Conservation (phyloP, 1,140 invertebrate species). For the Antheraea pernyi region DNA sequence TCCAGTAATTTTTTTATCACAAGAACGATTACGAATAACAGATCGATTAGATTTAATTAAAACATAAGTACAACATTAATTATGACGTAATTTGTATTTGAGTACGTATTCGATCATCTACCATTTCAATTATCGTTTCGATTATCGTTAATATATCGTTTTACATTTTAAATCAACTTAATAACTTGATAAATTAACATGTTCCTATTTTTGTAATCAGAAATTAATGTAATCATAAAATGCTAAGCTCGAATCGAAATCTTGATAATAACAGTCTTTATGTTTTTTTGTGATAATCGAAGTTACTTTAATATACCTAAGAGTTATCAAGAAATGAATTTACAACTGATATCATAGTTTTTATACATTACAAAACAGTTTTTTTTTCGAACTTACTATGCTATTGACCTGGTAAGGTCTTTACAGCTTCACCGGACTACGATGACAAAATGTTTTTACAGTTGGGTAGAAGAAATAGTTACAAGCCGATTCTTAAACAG, state of each 20-base stretch:
- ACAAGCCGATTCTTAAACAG: too few relatives aligned
- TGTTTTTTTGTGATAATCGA: not conserved
- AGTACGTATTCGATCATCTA: not conserved
- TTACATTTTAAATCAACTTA: slow-evolving; percentile 1
- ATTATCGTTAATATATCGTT: not conserved
- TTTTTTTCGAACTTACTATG: too few relatives aligned
- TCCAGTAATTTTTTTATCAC: too few relatives aligned
- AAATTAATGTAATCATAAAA: not conserved
- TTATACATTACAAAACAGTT: too few relatives aligned
- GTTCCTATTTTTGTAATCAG: not conserved
- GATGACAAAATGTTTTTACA: too few relatives aligned
- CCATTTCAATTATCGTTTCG: not conserved
- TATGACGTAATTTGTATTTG: not conserved
- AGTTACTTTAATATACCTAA: too few relatives aligned
- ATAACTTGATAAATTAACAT: not conserved
- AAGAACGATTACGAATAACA: not conserved
- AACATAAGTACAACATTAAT: not conserved
- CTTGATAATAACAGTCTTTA: not conserved
- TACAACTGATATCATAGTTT: too few relatives aligned
- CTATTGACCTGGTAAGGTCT: too few relatives aligned
- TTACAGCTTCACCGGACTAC: too few relatives aligned
- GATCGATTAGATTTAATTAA: not conserved
- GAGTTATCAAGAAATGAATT: too few relatives aligned
- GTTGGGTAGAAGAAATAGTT: too few relatives aligned
- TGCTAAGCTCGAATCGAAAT: not conserved